A percentile compares a stretch with the other conserved stretches of the same genome.
Evolutionary conservation across 1,140 invertebrate genomes (phyloP).

Genomic region (Neomicropteryx cornuta): DNA sequence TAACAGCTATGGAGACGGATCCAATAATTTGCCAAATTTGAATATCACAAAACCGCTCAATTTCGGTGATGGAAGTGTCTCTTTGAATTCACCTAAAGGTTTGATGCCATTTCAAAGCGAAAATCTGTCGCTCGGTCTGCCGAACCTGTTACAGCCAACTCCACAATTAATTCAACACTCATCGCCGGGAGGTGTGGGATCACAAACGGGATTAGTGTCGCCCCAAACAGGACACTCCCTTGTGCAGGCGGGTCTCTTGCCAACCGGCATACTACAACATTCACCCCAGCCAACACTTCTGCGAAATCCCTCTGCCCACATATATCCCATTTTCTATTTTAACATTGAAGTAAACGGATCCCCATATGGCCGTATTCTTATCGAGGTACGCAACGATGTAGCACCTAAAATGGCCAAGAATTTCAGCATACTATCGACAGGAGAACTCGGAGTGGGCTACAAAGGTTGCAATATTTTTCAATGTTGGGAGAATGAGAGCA

Average conservation of each 20-base stretch:
- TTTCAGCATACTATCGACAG: constrained; percentile 69
- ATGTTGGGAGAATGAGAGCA: constrained; percentile 71
- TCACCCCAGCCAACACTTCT: constrained; percentile 34
- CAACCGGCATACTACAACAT: constrained; percentile 17
- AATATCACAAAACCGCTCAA: constrained; percentile 21
- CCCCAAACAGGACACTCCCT: constrained; percentile 19
- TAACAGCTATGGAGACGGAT: neutral
- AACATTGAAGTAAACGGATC: constrained; percentile 64
- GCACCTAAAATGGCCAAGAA: constrained; percentile 88
- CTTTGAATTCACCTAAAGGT: constrained; percentile 11
- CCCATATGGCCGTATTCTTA: constrained; percentile 61
- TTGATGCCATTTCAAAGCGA: constrained; percentile 10
- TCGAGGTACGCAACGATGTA: constrained; percentile 73
- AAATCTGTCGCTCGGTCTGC: constrained; percentile 17
- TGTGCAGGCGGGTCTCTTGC: constrained; percentile 22
- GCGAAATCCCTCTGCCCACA: constrained; percentile 35
- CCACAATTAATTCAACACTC: constrained; percentile 23
- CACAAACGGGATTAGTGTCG: too few relatives aligned
- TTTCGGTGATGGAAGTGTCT: constrained; percentile 17
- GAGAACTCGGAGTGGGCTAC: constrained; percentile 68
- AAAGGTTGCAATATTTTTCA: constrained; percentile 71
- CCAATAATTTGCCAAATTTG: constrained; percentile 15
- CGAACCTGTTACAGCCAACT: constrained; percentile 28
- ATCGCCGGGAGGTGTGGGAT: constrained; percentile 24
- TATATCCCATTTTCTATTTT: constrained; percentile 63